These are phyloP conservation scores for Xylocampa areola DNA, from an alignment of 2,888 invertebrate genomes.

Conservation along the genomic window DNA sequence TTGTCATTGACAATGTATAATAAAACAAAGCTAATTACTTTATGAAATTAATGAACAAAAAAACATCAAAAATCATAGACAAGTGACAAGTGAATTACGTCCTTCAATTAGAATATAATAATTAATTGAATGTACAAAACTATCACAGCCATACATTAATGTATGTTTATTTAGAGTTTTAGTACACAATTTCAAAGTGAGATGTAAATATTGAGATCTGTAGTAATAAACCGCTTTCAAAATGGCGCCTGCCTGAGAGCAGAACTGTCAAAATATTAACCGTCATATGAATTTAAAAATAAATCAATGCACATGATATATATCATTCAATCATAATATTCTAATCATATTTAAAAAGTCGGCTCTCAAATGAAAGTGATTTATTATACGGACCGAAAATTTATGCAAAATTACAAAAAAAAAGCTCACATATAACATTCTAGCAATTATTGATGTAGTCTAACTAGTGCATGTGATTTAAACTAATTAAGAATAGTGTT, in stretches of 20 bases:
- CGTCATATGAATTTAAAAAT: no score
- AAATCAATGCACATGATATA: no score
- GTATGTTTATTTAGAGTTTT: conserved; percentile 7
- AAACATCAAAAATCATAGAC: not conserved
- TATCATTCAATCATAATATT: no score
- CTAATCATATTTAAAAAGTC: no score
- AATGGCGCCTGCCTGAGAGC: no score
- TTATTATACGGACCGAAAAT: no score
- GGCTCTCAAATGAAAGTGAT: no score
- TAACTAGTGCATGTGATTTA: conserved; percentile 66
- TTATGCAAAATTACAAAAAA: conserved; percentile 29
- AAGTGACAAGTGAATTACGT: not conserved
- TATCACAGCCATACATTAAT: conserved; percentile 27
- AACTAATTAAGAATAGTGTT: conserved; percentile 63
- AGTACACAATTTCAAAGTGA: conserved; percentile 27
- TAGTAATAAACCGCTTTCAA: no score
- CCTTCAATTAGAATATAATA: conserved; percentile 3
- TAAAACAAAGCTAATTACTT: not conserved
- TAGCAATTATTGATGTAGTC: conserved; percentile 51
- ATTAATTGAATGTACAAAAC: conserved; percentile 43
- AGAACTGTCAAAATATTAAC: no score
- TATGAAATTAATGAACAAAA: not conserved
- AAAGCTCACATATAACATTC: conserved; percentile 55
- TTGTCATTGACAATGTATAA: not conserved
- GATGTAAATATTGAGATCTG: conserved; percentile 31